A percentile compares a stretch with the other conserved stretches of the same genome.
Evolutionary conservation across 2,888 invertebrate genomes (phyloP).

Genomic region (Amiota communis): DNA sequence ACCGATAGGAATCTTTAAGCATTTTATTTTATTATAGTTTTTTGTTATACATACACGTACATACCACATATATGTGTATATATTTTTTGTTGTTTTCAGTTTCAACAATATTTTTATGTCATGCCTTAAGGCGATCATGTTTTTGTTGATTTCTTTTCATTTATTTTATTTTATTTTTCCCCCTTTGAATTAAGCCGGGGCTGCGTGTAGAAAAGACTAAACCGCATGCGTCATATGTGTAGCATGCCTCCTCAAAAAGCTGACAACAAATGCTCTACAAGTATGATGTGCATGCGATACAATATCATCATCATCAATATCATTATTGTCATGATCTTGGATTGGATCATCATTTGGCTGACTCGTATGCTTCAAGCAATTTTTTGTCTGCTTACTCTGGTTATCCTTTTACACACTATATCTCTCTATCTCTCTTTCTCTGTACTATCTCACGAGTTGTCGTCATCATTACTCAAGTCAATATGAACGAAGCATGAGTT

Average conservation of each 20-base stretch:
- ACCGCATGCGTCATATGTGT: slow-evolving; percentile 8
- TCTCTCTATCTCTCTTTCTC: too few species aligned
- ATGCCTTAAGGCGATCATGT: slow-evolving; percentile 60
- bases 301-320: neutral
- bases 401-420: too few species aligned
- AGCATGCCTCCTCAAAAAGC: neutral
- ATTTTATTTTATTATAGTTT: slow-evolving; percentile 47
- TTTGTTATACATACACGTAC: slow-evolving; percentile 26
- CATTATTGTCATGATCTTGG: too few species aligned
- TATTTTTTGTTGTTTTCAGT: slow-evolving; percentile 22
- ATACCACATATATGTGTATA: slow-evolving; percentile 49
- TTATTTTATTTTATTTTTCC: neutral
- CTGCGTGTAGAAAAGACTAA: neutral
- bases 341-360: too few species aligned
- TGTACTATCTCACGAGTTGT: too few species aligned
- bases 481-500: neutral
- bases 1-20: slow-evolving; percentile 57
- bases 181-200: neutral
- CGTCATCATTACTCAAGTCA: slow-evolving; percentile 45
- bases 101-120: slow-evolving; percentile 53
- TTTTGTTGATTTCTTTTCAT: slow-evolving; percentile 42
- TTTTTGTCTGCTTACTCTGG: too few species aligned
- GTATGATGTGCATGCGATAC: too few species aligned
- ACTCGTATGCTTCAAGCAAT: too few species aligned
- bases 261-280: slow-evolving; percentile 9